A percentile compares a stretch with the other conserved stretches of the same genome.
Evolutionary conservation across 64 coral and sea anemone species (phyloP).

Genomic region (Actinia tenebrosa): DNA sequence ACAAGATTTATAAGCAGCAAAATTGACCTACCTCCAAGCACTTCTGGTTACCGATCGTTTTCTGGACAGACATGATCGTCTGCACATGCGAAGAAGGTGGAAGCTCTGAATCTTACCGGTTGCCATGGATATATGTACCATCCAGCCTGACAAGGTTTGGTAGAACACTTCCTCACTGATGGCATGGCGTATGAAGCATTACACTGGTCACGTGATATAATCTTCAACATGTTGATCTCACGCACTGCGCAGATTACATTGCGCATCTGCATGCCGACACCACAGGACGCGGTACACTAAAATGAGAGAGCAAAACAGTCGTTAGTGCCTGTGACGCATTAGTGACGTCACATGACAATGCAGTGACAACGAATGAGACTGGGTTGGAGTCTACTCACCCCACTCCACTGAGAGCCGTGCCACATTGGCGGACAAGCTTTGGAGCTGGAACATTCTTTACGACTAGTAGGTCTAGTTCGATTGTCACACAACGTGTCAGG

Average conservation of each 20-base stretch:
- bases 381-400: constrained; percentile 23
- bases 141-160: constrained; percentile 50
- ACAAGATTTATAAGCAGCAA: neutral
- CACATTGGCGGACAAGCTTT: constrained; percentile 71
- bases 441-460: constrained; percentile 44
- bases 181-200: constrained; percentile 25
- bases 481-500: constrained; percentile 57
- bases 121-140: constrained; percentile 82
- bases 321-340: neutral
- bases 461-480: constrained; percentile 41
- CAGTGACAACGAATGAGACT: neutral
- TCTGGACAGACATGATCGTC: neutral
- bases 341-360: neutral
- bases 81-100: neutral
- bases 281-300: constrained; percentile 72
- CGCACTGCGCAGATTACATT: constrained; percentile 61
- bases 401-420: constrained; percentile 77
- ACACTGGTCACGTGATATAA: constrained; percentile 49
- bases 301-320: neutral
- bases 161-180: constrained; percentile 33
- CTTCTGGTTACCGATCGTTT: no score
- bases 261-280: constrained; percentile 69
- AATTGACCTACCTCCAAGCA: no score
- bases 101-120: constrained; percentile 26
- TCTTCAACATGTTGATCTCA: constrained; percentile 40